phyloP scores from a whole-genome alignment of 2,797 vertebrate species.

The Babyrousa celebensis region DNA sequence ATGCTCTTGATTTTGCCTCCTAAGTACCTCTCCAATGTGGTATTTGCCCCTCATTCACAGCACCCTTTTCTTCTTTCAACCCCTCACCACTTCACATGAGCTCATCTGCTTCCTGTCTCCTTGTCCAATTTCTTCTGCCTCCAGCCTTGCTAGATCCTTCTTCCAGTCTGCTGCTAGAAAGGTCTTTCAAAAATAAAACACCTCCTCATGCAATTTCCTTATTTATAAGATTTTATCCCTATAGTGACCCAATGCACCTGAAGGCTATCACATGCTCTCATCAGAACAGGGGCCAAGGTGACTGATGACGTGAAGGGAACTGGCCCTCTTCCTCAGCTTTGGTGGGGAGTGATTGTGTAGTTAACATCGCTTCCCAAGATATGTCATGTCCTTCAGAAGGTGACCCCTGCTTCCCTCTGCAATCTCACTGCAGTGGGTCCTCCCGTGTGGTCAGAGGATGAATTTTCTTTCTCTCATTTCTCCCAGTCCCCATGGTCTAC shows the following conservation, averaged over 20 bases:
- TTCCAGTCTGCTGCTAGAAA: neutral
- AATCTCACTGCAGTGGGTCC: neutral
- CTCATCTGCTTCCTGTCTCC: neutral
- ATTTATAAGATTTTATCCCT: neutral
- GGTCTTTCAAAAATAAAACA: slow-evolving; percentile 34
- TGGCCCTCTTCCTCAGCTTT: neutral
- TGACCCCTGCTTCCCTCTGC: neutral
- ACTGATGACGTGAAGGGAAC: neutral
- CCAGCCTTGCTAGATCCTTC: neutral
- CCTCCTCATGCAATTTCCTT: neutral
- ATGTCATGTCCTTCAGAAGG: neutral
- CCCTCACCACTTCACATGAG: neutral
- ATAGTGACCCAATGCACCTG: neutral
- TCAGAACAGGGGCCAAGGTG: neutral
- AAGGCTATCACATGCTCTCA: neutral
- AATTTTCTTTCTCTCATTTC: neutral
- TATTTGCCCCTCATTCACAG: neutral
- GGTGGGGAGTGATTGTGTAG: neutral
- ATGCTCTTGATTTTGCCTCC: neutral
- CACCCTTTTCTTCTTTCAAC: neutral
- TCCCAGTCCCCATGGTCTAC: neutral
- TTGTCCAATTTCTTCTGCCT: neutral
- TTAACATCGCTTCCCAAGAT: neutral
- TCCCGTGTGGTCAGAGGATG: neutral
- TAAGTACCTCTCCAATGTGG: neutral